A percentile compares a stretch with the other conserved stretches of the same genome.
Evolutionary conservation across 2,797 vertebrate species (phyloP).

Genomic region (Ispidina picta): DNA sequence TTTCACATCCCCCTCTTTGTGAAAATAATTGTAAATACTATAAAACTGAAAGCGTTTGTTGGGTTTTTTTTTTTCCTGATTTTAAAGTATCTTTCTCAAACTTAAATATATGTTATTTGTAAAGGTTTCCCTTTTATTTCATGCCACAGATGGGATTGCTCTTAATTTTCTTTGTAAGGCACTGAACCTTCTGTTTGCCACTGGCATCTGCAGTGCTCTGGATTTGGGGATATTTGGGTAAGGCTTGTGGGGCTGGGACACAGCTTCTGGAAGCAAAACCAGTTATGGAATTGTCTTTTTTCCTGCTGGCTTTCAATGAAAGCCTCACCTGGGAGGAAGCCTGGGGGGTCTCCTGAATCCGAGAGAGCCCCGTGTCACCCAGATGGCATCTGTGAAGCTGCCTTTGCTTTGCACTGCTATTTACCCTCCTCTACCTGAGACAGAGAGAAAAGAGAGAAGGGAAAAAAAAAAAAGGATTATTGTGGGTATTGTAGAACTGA

Average conservation of each 20-base stretch:
- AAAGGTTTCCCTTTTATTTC: neutral
- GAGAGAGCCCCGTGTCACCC: accelerated
- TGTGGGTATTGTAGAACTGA: neutral
- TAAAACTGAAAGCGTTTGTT: neutral
- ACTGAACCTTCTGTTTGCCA: neutral
- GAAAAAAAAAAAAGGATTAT: neutral
- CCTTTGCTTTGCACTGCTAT: neutral
- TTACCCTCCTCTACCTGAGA: neutral
- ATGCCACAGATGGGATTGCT: neutral
- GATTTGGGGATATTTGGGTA: neutral
- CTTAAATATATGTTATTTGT: slow-evolving; percentile 4
- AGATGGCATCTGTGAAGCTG: neutral
- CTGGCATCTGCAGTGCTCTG: neutral
- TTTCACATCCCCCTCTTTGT: neutral
- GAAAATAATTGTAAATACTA: slow-evolving; percentile 19
- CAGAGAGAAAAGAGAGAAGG: neutral
- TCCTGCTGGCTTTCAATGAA: neutral
- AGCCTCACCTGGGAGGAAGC: too few species aligned
- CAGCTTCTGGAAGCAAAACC: neutral
- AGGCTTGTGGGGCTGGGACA: neutral
- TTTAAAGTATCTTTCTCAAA: slow-evolving; percentile 12
- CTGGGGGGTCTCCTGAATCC: too few species aligned
- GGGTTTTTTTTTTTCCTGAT: neutral
- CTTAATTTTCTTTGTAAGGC: neutral
- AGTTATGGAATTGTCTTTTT: neutral